Conservation (phyloP, 2,113 vertebrate species). For the Dicerorhinus sumatrensis region DNA sequence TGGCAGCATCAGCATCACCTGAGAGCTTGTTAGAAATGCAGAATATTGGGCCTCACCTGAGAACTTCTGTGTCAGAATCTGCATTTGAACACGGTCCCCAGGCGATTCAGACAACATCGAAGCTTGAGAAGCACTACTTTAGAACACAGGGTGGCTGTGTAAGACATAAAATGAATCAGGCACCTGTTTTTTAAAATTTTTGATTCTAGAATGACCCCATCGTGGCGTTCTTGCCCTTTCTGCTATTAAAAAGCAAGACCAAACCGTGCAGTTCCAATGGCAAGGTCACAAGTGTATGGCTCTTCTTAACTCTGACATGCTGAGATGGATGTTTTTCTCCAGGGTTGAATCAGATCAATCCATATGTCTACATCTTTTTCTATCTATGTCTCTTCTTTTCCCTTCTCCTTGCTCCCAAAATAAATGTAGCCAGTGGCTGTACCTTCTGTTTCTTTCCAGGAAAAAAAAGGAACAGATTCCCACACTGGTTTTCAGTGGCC, state of each 20-base stretch:
- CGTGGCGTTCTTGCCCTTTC: not conserved
- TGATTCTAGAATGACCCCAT: not conserved
- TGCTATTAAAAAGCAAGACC: slow-evolving; percentile 24
- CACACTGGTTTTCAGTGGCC: slow-evolving; percentile 71
- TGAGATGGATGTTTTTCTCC: slow-evolving; percentile 76
- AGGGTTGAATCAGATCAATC: slow-evolving; percentile 68
- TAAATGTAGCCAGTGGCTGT: slow-evolving; percentile 81
- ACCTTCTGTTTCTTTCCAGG: slow-evolving; percentile 83
- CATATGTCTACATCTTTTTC: slow-evolving; percentile 80
- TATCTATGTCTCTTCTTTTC: slow-evolving; percentile 41
- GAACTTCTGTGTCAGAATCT: not conserved
- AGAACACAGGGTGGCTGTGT: not conserved
- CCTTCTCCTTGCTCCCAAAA: slow-evolving; percentile 53
- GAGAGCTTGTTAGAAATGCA: not conserved
- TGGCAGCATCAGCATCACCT: not conserved
- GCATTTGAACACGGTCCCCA: not conserved
- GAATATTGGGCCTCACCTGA: not conserved
- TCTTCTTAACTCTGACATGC: slow-evolving; percentile 73
- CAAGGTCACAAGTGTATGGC: slow-evolving; percentile 13
- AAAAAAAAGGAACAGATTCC: slow-evolving; percentile 74
- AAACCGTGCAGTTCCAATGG: not conserved
- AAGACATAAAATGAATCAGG: not conserved
- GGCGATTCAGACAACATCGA: not conserved
- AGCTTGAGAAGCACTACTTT: not conserved
- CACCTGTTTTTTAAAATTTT: not conserved